These are phyloP conservation scores for Hydriomena furcata DNA, from an alignment of 2,888 invertebrate genomes.

Conservation along the genomic window DNA sequence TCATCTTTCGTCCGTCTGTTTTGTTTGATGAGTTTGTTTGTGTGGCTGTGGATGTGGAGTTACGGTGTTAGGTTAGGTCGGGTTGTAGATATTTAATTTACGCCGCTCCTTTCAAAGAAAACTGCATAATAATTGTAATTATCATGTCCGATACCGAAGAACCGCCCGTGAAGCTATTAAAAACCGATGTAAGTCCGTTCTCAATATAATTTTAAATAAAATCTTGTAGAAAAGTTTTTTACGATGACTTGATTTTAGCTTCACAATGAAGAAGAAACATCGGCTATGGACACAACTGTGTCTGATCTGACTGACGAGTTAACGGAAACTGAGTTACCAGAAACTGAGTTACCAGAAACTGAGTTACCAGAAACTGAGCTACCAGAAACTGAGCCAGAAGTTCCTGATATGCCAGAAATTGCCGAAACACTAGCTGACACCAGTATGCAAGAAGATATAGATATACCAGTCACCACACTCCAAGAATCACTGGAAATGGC, in stretches of 20 bases:
- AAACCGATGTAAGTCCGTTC: slow-evolving; percentile 25
- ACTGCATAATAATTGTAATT: not conserved
- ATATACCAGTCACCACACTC: no score
- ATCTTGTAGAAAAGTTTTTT: no score
- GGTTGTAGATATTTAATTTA: no score
- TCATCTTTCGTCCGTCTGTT: no score
- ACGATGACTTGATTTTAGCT: no score
- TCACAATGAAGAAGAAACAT: not conserved
- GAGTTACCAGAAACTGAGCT: slow-evolving; percentile 2
- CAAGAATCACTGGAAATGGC: slow-evolving; percentile 3
- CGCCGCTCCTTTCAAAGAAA: not conserved
- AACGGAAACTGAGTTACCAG: slow-evolving; percentile 1
- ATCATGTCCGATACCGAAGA: slow-evolving; percentile 31
- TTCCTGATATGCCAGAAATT: slow-evolving; percentile 11
- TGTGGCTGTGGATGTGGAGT: no score
- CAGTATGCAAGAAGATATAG: no score
- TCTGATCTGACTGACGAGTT: not conserved
- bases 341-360: not conserved
- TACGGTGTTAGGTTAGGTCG: no score
- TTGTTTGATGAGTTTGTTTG: no score
- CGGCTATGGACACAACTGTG: not conserved
- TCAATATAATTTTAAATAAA: no score
- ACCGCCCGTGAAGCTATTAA: slow-evolving; percentile 31
- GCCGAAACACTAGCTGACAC: no score
- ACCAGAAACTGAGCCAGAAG: not conserved